Conservation (phyloP, 2,797 vertebrate species). For the Arvicola amphibius region DNA sequence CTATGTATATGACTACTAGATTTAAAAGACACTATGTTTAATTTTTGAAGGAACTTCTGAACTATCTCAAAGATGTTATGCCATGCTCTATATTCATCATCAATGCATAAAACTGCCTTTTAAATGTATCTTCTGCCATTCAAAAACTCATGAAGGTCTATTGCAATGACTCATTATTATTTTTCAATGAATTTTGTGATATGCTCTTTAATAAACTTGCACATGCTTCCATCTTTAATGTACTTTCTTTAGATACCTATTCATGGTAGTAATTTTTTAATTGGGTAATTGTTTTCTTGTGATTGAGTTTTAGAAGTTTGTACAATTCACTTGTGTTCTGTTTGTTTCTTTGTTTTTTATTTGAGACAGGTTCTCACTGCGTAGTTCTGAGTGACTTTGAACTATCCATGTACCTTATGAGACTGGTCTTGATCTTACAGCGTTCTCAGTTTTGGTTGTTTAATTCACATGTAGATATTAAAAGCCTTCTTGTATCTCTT, state of each 20-base stretch:
- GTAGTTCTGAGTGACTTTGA: background rate
- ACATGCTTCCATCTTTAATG: background rate
- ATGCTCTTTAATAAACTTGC: background rate
- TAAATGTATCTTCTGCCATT: background rate
- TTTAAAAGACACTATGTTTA: background rate
- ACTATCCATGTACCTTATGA: background rate
- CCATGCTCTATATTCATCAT: background rate
- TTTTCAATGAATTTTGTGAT: background rate
- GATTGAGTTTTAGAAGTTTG: background rate
- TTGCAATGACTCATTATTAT: background rate
- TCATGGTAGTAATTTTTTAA: background rate
- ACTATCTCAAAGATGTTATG: background rate
- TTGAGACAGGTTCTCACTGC: background rate
- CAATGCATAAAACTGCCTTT: background rate
- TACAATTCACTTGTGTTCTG: background rate
- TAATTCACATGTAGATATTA: background rate
- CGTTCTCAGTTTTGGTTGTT: background rate
- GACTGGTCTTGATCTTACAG: background rate
- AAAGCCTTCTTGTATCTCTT: no score
- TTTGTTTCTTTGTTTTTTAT: background rate
- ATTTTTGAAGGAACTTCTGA: background rate
- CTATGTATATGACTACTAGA: background rate
- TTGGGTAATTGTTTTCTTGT: background rate
- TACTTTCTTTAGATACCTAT: background rate
- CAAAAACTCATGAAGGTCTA: background rate